Base-by-base conservation (phyloP, 2,113 vertebrate species). In the Cyprichromis sp. region DNA sequence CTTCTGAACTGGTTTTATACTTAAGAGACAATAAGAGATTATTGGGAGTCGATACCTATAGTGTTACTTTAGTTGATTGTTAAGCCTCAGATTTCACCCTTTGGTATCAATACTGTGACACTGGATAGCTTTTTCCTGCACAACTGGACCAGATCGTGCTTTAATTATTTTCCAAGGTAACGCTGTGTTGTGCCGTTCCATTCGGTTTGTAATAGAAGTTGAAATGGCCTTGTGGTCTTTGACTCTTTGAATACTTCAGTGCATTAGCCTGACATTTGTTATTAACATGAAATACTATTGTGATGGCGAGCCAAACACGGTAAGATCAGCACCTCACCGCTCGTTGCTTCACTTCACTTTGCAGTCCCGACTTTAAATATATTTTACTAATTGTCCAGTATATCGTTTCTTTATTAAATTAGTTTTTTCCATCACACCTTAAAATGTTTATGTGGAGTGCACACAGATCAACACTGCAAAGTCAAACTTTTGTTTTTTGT, bases 281-380 rank as follows among this genome's bases (percentile, higher is more conserved):
- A 38, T 6, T 14, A 8, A 68, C 63, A 68, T 0, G 0, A 1
- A 38, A 68, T 21, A 0, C 57, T 61, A 61, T 0, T 34, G 57
- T 61, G 57, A 3, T 61, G 14, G 0, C 2, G 2, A 61, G 14
- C 57, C 14, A 59, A 17, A 61, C 26, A 61, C 6, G 1, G 0
- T 61, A 17, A 61, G 57, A 31, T 31, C 29, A 31, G 57, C 14
- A 34, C 57, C 57, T 61, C 57, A 61, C 14, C 1, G 14, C 57
- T 61, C 1, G 5, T 17, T 61, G 14, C 57, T 17, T 61, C 57
- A 34, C 57, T 61, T 34, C 29, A 34, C 29, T 61, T 61, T 61
- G 57, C 8, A 61, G 29, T 59, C 4, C 2, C 0, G 0, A 59
- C 55, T 57, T 57, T 57, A 57, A 16, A 57, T 29, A 1, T 29